phyloP scores from a whole-genome alignment of 64 coral and sea anemone species.

The Stylophora pistillata region DNA sequence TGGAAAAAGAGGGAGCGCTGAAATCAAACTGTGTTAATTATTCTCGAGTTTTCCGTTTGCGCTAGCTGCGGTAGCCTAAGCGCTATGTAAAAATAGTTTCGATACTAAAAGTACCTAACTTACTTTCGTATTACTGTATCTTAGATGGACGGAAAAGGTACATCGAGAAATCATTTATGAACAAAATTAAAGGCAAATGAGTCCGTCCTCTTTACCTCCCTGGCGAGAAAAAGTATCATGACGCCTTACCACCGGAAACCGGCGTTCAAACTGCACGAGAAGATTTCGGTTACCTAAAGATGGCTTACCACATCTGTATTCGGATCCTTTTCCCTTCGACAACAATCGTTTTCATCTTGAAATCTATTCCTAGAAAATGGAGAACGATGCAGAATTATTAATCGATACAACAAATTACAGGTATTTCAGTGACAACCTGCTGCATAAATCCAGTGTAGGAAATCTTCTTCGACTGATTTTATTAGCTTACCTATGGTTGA shows the following conservation, averaged over 20 bases:
- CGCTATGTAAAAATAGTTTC: background rate
- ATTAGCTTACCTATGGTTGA: constrained; percentile 90
- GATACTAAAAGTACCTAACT: background rate
- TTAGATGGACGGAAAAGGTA: too few species aligned
- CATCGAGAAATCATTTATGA: background rate
- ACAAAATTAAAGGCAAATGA: background rate
- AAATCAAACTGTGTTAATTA: too few species aligned
- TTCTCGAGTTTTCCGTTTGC: too few species aligned
- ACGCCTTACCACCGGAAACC: constrained; percentile 21
- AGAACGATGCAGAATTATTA: background rate
- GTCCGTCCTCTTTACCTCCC: background rate
- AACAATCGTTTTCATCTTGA: constrained; percentile 97
- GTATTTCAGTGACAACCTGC: constrained; percentile 6
- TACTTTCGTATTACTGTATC: background rate
- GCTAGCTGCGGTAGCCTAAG: too few species aligned
- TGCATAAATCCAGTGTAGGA: background rate
- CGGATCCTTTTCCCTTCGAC: constrained; percentile 93
- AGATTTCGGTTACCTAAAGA: background rate
- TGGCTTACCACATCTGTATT: constrained; percentile 96
- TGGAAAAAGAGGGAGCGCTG: too few species aligned
- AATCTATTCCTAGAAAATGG: constrained; percentile 80
- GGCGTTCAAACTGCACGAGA: background rate
- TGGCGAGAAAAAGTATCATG: background rate
- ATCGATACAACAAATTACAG: background rate
- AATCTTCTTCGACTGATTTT: background rate